Evolutionary conservation across 1,140 invertebrate genomes (phyloP), one percentile per base, ranked within the genome.

Genomic region (Plectrocnemia conspersa): DNA sequence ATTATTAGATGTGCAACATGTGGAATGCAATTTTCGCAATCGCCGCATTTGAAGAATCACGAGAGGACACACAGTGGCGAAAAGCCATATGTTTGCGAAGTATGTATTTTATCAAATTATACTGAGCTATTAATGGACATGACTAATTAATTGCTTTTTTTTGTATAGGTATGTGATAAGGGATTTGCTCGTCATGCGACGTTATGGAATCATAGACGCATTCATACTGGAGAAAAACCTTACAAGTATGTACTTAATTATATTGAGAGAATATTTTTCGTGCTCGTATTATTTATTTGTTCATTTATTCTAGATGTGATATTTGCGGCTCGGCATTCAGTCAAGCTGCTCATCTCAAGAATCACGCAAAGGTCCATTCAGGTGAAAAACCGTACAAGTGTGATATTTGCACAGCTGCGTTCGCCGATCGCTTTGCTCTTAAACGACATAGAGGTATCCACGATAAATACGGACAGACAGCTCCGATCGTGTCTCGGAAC

Each of bases 191-290:
- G 84, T 64, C 89, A 87, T 72, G 90, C 85, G 21, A 93, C 88
- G 1, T 72, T 93, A 29, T 91, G 89, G 86, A 92, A 91, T 69
- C 93, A 97, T 68, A 79, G 91, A 35, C 82, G 93, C 52, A 97
- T 98, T 57, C 95, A 98, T 68, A 97, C 92, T 2, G 90, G 90
- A 13, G 89, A 93, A 74, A 91, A 92, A 69, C 89, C 90, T 7
- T 91, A 91, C 64, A 82, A 82, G 67, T 74, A 50, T 65, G 69
- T 23, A 5, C 11, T 6, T 38, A 5, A 2, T 19, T 25, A 44
- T 16, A n/a, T 2, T 24, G 13, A 24, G 15, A 18, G 29, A 45
- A 29, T 7, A 29, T 7, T 7, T 7, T 29, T 29, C n/a, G 7
- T 29, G 27, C 27, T 29, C 27, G 27, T 7, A 29, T 38, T 5